Evolutionary conservation across 1,140 invertebrate species (phyloP), one percentile per base, ranked within the genome.

Genomic region (Heliconius melpomene): DNA sequence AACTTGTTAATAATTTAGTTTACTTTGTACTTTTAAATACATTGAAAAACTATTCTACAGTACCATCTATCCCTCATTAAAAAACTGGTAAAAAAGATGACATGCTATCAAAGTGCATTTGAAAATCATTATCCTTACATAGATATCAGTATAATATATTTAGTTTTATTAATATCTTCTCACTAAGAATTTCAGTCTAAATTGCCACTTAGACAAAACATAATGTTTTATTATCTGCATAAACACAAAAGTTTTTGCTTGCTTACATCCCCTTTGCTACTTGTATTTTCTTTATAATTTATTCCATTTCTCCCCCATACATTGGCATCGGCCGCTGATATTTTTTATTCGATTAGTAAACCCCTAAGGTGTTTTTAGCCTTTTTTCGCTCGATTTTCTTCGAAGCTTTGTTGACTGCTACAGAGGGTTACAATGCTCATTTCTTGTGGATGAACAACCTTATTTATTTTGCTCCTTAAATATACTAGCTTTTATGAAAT

Each of bases 301-400:
- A 93, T 94, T 94, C 94, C 88, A 89, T 94, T 92, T 89, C 90
- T 93, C 90, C 91, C 94, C 91, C 90, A 93, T 89, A 93, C 94
- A 91, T 93, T 90, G 89, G 87, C 92, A 93, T 93, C 89, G 91
- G 91, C 89, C 91, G 91, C 91, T 95, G 94, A 95, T 95, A 95
- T 95, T 95, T 95, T 94, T 95, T 95, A 95, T 95, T 95, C 94
- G 94, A 95, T 95, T 95, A 95, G 94, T 94, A 94, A 94, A 93
- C 94, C 94, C 94, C 94, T 91, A 93, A 95, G 94, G 94, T 94
- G 94, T 95, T 95, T 95, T 95, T 95, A 95, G 93, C 91, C 93
- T 94, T 95, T 95, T 95, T 94, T 94, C 91, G 91, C 88, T 94
- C 91, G 92, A 93, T 94, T 94, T 94, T 94, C 92, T 93, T 93